Base-by-base conservation (phyloP, 2,797 vertebrate genomes). In the Rhinichthys osculus region DNA sequence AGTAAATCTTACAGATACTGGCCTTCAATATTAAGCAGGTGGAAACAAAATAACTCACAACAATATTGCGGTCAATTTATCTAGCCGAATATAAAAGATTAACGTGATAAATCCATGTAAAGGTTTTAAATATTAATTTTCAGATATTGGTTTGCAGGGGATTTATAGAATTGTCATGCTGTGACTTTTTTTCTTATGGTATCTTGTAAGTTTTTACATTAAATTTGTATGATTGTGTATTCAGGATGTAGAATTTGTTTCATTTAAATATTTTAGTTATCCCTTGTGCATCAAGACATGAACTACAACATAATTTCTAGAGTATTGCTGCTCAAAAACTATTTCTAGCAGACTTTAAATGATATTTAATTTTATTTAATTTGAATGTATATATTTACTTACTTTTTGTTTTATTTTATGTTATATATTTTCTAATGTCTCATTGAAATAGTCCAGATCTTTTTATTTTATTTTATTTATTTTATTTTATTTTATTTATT, bases 361-460 rank as follows among this genome's bases (percentile, higher is more conserved):
- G 0, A 30, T 30, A n/a, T 59, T 59, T n/a, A 0, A 59, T n/a
- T n/a, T 10, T 0, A 14, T 50, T 16, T 2, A 2, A 50, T 50
- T 50, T 50, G 1, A 6, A 62, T 27, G 1, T 62, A 62, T 62
- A 27, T 5, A 64, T 30, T 64, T 30, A 27, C 59, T 62, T 57
- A 57, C 21, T 13, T 27, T 59, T 62, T 27, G 11, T 59, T 59
- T n/a, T 62, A 62, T 27, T 59, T 59, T n/a, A 23, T 57, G 19
- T 59, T 62, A 62, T 62, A 19, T 33, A 13, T 52, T 50, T 17
- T 50, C 14, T 5, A 50, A 50, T 6, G 16, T 50, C 47, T 50
- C 47, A 5, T 17, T 50, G 14, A 50, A 50, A 47, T 5, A 50
- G 47, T 50, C 47, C 14, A 50, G 14, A 38, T 38, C n/a, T 71